Evolutionary conservation across 1,140 invertebrate species (phyloP), one percentile per base, ranked within the genome.

Genomic region (Caerostris darwini): DNA sequence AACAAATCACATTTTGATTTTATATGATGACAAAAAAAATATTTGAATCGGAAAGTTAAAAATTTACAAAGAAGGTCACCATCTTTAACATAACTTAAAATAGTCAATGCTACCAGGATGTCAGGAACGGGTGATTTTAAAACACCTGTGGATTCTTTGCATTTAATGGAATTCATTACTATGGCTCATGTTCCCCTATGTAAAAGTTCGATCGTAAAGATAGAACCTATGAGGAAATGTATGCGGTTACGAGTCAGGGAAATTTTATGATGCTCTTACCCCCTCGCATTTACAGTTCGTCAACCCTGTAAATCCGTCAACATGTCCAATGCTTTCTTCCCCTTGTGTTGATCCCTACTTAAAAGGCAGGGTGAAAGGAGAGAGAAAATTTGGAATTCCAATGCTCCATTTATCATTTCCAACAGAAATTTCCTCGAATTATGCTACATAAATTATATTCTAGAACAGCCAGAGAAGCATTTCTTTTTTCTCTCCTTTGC

Each of bases 261-360:
- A 85, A 85, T 85, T 85, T 85, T 85, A 85, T 34, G 57, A 17
- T 85, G 57, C 57, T 85, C 56, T 85, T 85, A 85, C 57, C 19
- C 83, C 57, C 58, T 82, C 56, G 19, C 58, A 17, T 85, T 59
- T 56, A 58, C 83, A 85, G 83, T 85, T 85, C 83, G 83, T 58
- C 83, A 85, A 85, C 57, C 83, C 56, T 58, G n/a, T 12, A 85
- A 85, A 57, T 85, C 83, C 54, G 58, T 85, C 83, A 85, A 85
- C 34, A 53, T 77, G 71, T 7, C 34, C 0, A 17, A n/a, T n/a
- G 12, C n/a, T n/a, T 17, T n/a, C n/a, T n/a, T 17, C 61, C 61
- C 61, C 61, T 67, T 3, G n/a, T 17, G 71, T 50, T 77, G 71
- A 77, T 77, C 71, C 71, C 71, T 77, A 71, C 7, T 50, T 0